Evolutionary conservation across 2,113 vertebrate genomes (phyloP), one percentile per base, ranked within the genome.

Genomic region (Periophthalmodon schlosseri): DNA sequence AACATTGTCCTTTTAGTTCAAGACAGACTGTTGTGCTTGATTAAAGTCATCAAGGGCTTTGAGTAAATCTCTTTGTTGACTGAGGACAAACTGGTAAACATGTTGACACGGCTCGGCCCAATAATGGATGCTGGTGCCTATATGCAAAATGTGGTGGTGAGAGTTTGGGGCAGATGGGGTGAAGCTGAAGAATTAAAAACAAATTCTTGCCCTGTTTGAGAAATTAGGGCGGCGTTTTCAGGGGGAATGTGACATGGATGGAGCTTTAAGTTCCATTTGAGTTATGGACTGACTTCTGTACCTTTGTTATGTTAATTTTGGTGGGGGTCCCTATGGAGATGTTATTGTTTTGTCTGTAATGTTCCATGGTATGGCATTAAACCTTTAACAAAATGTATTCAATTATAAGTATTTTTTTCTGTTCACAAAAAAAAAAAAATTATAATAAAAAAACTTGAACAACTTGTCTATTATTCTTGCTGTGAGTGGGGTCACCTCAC

Each of bases 161-260:
- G 60, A 1, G 1, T 60, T 24, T 28, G 50, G 54, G 63, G 68
- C 76, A 89, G 76, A 88, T 73, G 84, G 71, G 69, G 28, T 20
- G 46, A 67, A 64, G 77, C 68, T 64, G 20, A 46, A 64, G 79
- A 56, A 56, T 80, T 63, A 84, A 81, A 86, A 89, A 82, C 66
- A 86, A 80, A 88, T 76, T 89, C 89, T 89, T 66, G 85, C 83
- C 21, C 8, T 90, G 91, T 78, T 86, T 84, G 84, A 91, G 72
- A 82, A 85, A 89, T 80, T 68, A 88, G 76, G 79, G 85, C 76
- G 80, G 84, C 76, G 68, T 56, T 44, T 54, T 28, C 57, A 65
- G 58, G 74, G 84, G 69, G 73, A 79, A 77, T 39, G 47, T 1
- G 9, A 39, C 66, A 60, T 52, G 33, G 67, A 28, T 10, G 12